These are phyloP conservation scores for Psophia crepitans DNA, from an alignment of 2,113 vertebrate species.

Conservation along the genomic window DNA sequence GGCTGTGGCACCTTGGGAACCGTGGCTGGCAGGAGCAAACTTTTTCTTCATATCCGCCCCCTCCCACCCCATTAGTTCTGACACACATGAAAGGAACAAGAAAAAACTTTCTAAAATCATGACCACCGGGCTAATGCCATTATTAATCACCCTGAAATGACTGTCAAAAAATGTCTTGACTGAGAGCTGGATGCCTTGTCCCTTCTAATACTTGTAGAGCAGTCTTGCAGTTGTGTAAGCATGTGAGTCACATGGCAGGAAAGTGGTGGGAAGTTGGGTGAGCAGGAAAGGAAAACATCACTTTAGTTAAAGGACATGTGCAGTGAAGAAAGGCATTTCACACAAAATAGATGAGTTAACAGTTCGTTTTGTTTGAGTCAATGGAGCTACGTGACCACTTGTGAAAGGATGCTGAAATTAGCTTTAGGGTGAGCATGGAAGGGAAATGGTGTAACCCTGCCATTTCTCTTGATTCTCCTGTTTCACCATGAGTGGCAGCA, in stretches of 20 bases:
- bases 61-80: no score
- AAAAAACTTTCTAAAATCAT: not conserved
- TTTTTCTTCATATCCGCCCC: no score
- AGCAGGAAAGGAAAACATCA: not conserved
- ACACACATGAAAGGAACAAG: not conserved
- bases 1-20: not conserved
- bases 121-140: not conserved
- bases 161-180: not conserved
- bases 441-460: not conserved
- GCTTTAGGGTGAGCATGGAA: fast-evolving
- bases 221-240: not conserved
- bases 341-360: not conserved
- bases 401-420: not conserved
- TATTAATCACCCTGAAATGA: not conserved
- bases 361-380: not conserved
- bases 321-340: not conserved
- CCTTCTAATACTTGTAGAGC: not conserved
- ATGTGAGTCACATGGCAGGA: not conserved
- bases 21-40: not conserved
- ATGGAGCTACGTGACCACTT: not conserved
- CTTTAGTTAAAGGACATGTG: not conserved
- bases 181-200: not conserved
- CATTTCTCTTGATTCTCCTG: not conserved
- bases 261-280: not conserved
- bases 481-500: not conserved